phyloP scores from a whole-genome alignment of 2,113 vertebrate genomes.

The Malurus cyaneus region DNA sequence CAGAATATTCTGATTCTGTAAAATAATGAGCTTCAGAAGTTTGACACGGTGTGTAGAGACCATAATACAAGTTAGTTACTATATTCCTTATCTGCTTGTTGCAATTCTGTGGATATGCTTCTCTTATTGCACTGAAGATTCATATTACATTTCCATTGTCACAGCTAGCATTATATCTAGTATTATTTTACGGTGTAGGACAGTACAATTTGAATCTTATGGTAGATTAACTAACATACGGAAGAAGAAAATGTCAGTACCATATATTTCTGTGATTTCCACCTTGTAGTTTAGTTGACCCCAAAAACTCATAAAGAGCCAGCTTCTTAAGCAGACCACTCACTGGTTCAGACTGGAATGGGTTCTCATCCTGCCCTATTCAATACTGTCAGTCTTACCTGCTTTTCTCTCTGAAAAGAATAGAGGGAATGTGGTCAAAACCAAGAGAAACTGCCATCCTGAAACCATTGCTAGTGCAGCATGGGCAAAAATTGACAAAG shows the following conservation, averaged over 20 bases:
- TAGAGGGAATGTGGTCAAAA: background rate
- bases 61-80: background rate
- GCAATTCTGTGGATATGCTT: background rate
- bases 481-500: background rate
- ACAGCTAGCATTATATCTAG: background rate
- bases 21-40: background rate
- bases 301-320: background rate
- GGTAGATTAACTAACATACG: background rate
- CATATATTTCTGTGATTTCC: background rate
- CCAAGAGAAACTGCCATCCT: background rate
- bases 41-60: background rate
- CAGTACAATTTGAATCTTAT: background rate
- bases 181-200: background rate
- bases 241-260: background rate
- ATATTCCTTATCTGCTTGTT: background rate
- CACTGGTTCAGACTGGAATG: background rate
- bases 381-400: background rate
- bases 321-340: background rate
- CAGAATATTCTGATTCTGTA: background rate
- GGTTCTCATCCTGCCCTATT: background rate
- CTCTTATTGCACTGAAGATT: background rate
- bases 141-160: background rate
- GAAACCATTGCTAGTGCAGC: background rate
- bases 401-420: background rate
- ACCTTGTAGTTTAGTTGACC: background rate